Evolutionary conservation across 2,797 vertebrate species (phyloP).

Genomic region (Telmatherina bonti): DNA sequence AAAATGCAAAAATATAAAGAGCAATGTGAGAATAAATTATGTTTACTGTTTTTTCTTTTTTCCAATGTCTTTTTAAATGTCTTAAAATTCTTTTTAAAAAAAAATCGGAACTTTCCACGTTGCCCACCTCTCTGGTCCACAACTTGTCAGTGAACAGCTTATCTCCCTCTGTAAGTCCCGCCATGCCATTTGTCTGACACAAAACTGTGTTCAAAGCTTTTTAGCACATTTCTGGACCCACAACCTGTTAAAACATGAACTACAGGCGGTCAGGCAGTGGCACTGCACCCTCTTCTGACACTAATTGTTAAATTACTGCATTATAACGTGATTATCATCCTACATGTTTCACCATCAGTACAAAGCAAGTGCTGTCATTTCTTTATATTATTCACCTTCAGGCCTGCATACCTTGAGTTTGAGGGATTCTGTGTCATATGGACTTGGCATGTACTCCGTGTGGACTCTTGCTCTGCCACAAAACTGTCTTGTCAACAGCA

Average conservation of each 20-base stretch:
- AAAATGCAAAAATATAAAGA: too few species aligned
- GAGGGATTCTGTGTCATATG: slow-evolving; percentile 94
- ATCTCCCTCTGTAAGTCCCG: not conserved
- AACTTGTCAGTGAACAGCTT: not conserved
- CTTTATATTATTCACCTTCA: not conserved
- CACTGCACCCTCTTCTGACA: too few species aligned
- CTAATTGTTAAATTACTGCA: too few species aligned
- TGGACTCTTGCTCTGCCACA: slow-evolving; percentile 92
- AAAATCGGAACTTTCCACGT: slow-evolving; percentile 22
- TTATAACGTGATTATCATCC: too few species aligned
- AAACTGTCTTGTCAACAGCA: slow-evolving; percentile 82
- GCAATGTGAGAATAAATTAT: too few species aligned
- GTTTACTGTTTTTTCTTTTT: too few species aligned
- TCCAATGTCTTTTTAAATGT: slow-evolving; percentile 1
- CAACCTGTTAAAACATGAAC: too few species aligned
- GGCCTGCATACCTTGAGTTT: slow-evolving; percentile 88
- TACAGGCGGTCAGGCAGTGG: too few species aligned
- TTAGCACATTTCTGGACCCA: too few species aligned
- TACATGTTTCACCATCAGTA: too few species aligned
- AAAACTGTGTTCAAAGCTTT: too few species aligned
- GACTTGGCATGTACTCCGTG: slow-evolving; percentile 93
- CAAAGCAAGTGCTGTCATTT: too few species aligned
- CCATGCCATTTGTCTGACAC: not conserved
- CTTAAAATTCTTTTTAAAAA: not conserved
- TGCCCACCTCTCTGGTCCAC: slow-evolving; percentile 3